Evolutionary conservation across 2,113 vertebrate genomes (phyloP), one percentile per base, ranked within the genome.

Genomic region (Stigmatopora argus): DNA sequence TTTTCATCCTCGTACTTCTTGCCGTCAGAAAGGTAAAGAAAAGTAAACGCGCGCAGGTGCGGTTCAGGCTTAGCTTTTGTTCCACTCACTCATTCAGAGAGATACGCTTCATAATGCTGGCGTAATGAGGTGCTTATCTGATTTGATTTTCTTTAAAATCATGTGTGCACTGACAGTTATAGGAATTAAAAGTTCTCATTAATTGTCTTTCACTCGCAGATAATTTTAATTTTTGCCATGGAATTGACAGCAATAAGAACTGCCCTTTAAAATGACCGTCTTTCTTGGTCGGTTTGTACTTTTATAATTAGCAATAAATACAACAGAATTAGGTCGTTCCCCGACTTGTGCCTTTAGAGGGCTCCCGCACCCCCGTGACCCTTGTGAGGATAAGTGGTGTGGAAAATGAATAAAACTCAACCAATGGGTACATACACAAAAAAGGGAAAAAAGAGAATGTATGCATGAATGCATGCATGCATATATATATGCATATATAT

Each of bases 11-110:
- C 76, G 41, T 68, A 65, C 72, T 72, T 57, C n/a, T 63, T 69
- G 65, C 18, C 17, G 66, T 59, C 0, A 26, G 10, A 69, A 66
- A 62, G 55, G 49, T 23, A 57, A 70, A 78, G 63, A 67, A 69
- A 72, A 55, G 26, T 83, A 64, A 78, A 82, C 79, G 59, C 46
- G 46, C 7, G n/a, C 77, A 82, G 75, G 75, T 78, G 73, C 66
- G 23, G 64, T 66, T 70, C 66, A 71, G 57, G 67, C 34, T 57
- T 17, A 23, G 4, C 63, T 46, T 71, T 57, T 52, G 31, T 26
- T 68, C 55, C 53, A 21, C 51, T 62, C 59, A 38, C 21, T 66
- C 4, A 23, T 70, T 75, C 38, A 19, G 4, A 35, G 23, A 26
- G 14, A 23, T 6, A 15, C 4, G 14, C 14, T 56, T 41, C 15